Conservation (phyloP, 2,113 vertebrate genomes). For the Nannobrachium achirus region DNA sequence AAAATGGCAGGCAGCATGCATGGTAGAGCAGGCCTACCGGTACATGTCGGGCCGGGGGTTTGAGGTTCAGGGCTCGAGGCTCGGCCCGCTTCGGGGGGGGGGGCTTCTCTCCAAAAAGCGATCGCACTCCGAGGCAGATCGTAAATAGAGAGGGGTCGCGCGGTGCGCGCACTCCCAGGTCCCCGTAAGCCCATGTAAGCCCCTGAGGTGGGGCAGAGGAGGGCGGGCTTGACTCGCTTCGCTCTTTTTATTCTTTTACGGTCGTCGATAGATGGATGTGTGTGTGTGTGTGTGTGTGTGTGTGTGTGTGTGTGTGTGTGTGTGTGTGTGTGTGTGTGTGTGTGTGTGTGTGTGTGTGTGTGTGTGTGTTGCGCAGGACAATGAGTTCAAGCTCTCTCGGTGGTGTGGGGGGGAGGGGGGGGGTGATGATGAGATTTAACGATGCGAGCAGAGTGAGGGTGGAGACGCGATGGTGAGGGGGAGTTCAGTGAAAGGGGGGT, state of each 20-base stretch:
- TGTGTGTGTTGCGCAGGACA: constrained; percentile 50
- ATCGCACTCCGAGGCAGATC: constrained; percentile 47
- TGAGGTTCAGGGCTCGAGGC: constrained; percentile 19
- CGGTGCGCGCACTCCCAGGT: constrained; percentile 53
- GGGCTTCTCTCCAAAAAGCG: constrained; percentile 38
- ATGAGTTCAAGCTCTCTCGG: constrained; percentile 52
- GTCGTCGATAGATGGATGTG: constrained; percentile 45
- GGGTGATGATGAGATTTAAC: constrained; percentile 43
- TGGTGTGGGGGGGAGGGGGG: constrained; percentile 22
- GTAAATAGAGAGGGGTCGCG: constrained; percentile 57
- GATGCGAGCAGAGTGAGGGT: constrained; percentile 47
- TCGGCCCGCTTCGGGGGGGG: constrained; percentile 50
- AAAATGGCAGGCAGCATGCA: constrained; percentile 52
- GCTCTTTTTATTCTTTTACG: constrained; percentile 46
- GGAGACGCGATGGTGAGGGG: constrained; percentile 20
- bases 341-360: constrained; percentile 25
- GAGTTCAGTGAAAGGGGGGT: constrained; percentile 28
- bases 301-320: too few relatives aligned
- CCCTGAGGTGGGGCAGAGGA: constrained; percentile 29
- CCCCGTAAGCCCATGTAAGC: constrained; percentile 53
- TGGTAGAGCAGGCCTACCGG: constrained; percentile 44
- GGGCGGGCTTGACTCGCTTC: constrained; percentile 38
- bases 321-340: constrained; percentile 33
- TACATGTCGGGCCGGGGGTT: background rate
- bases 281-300: background rate